phyloP scores from a whole-genome alignment of 2,113 vertebrate species.

The Edolisoma coerulescens region DNA sequence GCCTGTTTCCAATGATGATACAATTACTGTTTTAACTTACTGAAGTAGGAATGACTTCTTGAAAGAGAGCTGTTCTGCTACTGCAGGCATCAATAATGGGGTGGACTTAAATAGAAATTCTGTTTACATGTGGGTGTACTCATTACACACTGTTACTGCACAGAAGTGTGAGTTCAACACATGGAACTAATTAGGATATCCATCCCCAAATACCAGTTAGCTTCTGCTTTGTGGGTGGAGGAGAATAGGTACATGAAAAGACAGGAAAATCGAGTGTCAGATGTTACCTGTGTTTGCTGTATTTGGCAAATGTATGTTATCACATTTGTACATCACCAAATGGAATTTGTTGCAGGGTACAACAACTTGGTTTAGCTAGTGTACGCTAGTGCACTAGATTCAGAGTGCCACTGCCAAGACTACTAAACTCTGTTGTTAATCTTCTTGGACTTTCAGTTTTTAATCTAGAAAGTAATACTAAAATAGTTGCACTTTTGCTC shows the following conservation, averaged over 20 bases:
- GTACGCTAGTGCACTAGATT: not conserved
- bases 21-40: not conserved
- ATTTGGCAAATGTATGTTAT: not conserved
- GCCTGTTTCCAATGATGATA: not conserved
- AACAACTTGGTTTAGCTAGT: not conserved
- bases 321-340: not conserved
- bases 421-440: not conserved
- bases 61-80: not conserved
- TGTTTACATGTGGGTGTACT: not conserved
- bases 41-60: not conserved
- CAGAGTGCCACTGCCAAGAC: not conserved
- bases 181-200: not conserved
- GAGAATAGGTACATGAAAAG: not conserved
- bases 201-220: not conserved
- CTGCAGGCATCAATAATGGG: not conserved
- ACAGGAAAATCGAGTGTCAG: not conserved
- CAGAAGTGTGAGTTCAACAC: not conserved
- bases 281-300: not conserved
- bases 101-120: not conserved
- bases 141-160: rapidly evolving
- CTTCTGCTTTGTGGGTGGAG: not conserved
- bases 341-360: not conserved
- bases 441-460: not conserved
- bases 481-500: not conserved
- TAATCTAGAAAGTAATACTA: not conserved